Evolutionary conservation across 35 echinoderm and acorn worm species (phyloP), one percentile per base, ranked within the genome.

Genomic region (Diadema setosum): DNA sequence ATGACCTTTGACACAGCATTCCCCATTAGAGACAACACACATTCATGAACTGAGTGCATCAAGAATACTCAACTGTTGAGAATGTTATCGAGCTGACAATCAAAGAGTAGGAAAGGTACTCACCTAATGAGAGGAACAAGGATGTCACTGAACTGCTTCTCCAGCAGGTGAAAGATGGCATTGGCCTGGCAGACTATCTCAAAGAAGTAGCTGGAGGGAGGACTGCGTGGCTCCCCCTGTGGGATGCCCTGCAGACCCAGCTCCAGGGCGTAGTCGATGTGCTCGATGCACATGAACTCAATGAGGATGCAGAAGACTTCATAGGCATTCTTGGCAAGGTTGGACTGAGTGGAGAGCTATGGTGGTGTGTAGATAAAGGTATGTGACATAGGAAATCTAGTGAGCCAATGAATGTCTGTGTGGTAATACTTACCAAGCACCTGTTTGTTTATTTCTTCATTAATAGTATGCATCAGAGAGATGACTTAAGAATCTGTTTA

Each of bases 261-360:
- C 58, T 99, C 93, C 73, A 99, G 59, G 20, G 96, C 96, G 49
- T 99, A 99, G 81, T 99, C 90, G 7, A 99, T 99, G 61, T 99
- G 96, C 26, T 99, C 96, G 37, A 67, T 74, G 67, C 96, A 99
- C 23, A 99, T 84, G 46, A 92, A 94, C 26, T 92, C 84, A 2
- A 92, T 88, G 69, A 99, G 83, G 18, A 92, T 87, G 37, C 87
- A 81, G 63, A 99, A 99, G 37, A 99, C 95, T n/a, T 46, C 61
- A 35, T 58, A 70, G 15, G 96, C 96, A 92, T 99, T 94, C 31
- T 91, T 81, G 39, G 96, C 65, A 49, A 95, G 70, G 5, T 81
- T 84, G 20, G 96, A 94, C 81, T 92, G 93, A 36, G 40, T 93
- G 27, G 92, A 94, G 11, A 99, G 83, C 96, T n/a, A n/a, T 99